A percentile compares a stretch with the other conserved stretches of the same genome.
phyloP scores from a whole-genome alignment of 1,140 invertebrate species.

The Macrobrachium nipponense region DNA sequence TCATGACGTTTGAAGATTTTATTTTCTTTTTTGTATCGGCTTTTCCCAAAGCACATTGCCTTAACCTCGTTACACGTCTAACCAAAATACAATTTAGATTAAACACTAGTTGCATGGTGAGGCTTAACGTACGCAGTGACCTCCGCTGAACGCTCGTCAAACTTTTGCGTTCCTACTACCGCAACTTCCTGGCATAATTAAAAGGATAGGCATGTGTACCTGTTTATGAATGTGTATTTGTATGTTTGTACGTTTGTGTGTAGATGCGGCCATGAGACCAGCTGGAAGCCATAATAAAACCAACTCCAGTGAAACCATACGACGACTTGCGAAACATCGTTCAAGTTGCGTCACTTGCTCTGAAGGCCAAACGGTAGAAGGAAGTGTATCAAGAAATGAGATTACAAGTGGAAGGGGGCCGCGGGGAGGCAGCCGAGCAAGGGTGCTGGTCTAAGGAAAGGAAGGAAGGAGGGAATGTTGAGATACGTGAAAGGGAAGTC shows the following conservation, averaged over 20 bases:
- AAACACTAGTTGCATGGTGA: too few relatives aligned
- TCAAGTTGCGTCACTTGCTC: too few relatives aligned
- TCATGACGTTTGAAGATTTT: too few relatives aligned
- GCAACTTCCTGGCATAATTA: too few relatives aligned
- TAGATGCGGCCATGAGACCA: neutral
- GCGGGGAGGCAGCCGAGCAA: neutral
- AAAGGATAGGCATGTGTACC: conserved; percentile 19
- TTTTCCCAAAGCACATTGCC: too few relatives aligned
- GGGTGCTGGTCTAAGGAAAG: neutral
- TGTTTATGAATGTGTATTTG: conserved; percentile 45
- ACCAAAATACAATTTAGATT: too few relatives aligned
- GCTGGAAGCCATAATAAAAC: conserved; percentile 1
- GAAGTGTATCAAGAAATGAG: neutral
- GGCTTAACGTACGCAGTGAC: too few relatives aligned
- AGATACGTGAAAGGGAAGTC: neutral
- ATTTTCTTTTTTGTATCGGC: too few relatives aligned
- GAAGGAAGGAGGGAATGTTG: neutral
- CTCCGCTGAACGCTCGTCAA: too few relatives aligned
- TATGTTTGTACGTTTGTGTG: conserved; percentile 38
- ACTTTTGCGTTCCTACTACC: too few relatives aligned
- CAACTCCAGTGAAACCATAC: neutral
- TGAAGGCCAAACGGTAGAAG: neutral
- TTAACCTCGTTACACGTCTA: too few relatives aligned
- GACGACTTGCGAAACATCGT: too few relatives aligned
- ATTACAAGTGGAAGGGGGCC: neutral